Evolutionary conservation across 2,113 vertebrate genomes (phyloP).

Genomic region (Semicossyphus pulcher): DNA sequence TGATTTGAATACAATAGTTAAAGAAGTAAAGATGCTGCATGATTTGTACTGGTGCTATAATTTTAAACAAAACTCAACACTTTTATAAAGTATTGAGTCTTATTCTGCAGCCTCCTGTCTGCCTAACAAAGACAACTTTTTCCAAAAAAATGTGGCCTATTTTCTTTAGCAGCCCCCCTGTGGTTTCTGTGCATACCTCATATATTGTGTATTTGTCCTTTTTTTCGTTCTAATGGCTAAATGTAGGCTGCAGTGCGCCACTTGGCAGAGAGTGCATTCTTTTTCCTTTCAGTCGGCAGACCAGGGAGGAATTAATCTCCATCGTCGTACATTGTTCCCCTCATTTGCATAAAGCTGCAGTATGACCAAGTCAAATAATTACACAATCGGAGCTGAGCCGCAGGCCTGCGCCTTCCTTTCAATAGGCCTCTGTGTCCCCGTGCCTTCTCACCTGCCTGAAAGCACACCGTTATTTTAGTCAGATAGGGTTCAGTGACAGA

Average conservation of each 20-base stretch:
- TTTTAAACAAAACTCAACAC: not conserved
- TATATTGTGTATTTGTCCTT: constrained; percentile 20
- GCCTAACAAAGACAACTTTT: constrained; percentile 7
- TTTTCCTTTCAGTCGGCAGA: constrained; percentile 84
- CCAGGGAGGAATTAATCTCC: constrained; percentile 86
- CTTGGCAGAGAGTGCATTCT: constrained; percentile 82
- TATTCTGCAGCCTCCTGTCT: not conserved
- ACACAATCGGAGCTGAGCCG: constrained; percentile 83
- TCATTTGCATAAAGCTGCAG: constrained; percentile 97
- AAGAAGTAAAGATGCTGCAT: not conserved
- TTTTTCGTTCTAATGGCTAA: constrained; percentile 36
- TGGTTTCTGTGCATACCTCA: constrained; percentile 15
- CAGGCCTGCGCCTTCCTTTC: constrained; percentile 75
- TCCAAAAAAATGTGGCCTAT: not conserved
- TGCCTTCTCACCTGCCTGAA: constrained; percentile 73
- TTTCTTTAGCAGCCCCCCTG: not conserved
- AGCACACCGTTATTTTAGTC: constrained; percentile 68
- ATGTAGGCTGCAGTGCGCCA: constrained; percentile 73
- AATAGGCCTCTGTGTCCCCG: constrained; percentile 68
- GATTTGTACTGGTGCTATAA: too few relatives aligned
- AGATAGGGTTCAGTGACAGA: not conserved
- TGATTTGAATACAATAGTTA: not conserved
- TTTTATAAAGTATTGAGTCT: not conserved
- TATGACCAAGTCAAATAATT: constrained; percentile 93
- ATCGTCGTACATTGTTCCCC: constrained; percentile 87